Evolutionary conservation across 2,888 invertebrate genomes (phyloP), one percentile per base, ranked within the genome.

Genomic region (Hirtodrosophila histrioides): DNA sequence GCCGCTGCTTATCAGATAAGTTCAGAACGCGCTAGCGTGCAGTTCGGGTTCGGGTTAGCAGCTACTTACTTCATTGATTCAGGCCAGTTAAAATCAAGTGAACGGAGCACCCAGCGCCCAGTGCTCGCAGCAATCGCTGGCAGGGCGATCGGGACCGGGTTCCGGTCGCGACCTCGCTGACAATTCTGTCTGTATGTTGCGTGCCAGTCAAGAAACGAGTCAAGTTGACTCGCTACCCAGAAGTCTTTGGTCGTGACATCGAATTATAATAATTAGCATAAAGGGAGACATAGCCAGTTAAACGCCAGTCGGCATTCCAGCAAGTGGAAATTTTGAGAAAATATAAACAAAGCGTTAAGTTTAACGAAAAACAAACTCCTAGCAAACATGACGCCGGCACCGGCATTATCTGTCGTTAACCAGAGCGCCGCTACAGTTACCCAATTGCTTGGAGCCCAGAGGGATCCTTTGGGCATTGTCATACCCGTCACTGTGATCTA

Each of bases 401-500:
- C 72, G 23, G 44, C 44, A 24, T 8, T 56, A 50, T 40, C 48
- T 45, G 63, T 29, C 57, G 57, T 29, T 29, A 78, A 78, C 56
- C 45, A 48, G n/a, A 78, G 54, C 45, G 23, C 39, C 10, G 62
- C 53, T 4, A 64, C 69, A 41, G 45, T 62, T 3, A 69, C 35
- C 24, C 58, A 72, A 3, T 7, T 54, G 45, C 74, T 90, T 17
- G 91, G 90, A 0, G 83, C 90, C 4, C 78, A 97, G 0, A 93
- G 99, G 27, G 99, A 98, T 54, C 65, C 91, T 0, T 68, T 91
- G 31, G 80, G 78, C 41, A 93, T 96, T 35, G 94, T 95, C 3
- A 90, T 96, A 64, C 95, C 95, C 0, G 94, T 96, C 71, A 96
- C 96, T 1, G 92, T 95, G n/a, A 92, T 95, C 60, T 97, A 97